Evolutionary conservation across 2,797 vertebrate genomes (phyloP).

Genomic region (Champsocephalus gunnari): DNA sequence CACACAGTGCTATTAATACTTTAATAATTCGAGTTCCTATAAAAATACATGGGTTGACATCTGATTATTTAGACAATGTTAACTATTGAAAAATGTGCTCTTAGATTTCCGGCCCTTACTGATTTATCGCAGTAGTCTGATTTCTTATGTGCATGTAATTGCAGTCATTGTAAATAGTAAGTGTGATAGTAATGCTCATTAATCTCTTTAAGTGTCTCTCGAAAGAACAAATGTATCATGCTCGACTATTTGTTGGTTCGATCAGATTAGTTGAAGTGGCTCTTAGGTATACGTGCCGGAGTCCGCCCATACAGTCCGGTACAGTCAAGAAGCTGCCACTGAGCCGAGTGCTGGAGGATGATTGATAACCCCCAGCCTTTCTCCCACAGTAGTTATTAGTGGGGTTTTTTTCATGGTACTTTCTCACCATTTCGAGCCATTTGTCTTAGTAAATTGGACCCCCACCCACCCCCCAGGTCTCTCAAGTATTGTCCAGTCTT

Average conservation of each 20-base stretch:
- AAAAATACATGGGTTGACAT: not conserved
- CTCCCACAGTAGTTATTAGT: conserved; percentile 72
- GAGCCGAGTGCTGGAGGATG: conserved; percentile 45
- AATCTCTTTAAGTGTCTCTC: conserved; percentile 47
- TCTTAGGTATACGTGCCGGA: conserved; percentile 62
- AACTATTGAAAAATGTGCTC: not conserved
- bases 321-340: conserved; percentile 67
- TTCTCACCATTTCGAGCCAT: conserved; percentile 69
- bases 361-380: conserved; percentile 69
- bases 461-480: not conserved
- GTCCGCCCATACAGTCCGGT: conserved; percentile 48
- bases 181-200: conserved; percentile 24
- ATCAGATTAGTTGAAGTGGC: conserved; percentile 76
- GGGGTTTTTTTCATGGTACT: conserved; percentile 54
- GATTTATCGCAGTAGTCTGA: conserved; percentile 3
- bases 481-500: conserved; percentile 11
- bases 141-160: conserved; percentile 11
- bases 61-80: not conserved
- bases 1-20: no score
- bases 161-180: conserved; percentile 19
- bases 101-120: conserved; percentile 5
- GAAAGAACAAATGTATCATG: conserved; percentile 53
- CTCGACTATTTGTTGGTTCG: conserved; percentile 47
- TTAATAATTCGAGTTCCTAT: not conserved
- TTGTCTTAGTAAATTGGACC: conserved; percentile 56